Conservation (phyloP, 2,888 invertebrate species). For the Sthenelais limicola region DNA sequence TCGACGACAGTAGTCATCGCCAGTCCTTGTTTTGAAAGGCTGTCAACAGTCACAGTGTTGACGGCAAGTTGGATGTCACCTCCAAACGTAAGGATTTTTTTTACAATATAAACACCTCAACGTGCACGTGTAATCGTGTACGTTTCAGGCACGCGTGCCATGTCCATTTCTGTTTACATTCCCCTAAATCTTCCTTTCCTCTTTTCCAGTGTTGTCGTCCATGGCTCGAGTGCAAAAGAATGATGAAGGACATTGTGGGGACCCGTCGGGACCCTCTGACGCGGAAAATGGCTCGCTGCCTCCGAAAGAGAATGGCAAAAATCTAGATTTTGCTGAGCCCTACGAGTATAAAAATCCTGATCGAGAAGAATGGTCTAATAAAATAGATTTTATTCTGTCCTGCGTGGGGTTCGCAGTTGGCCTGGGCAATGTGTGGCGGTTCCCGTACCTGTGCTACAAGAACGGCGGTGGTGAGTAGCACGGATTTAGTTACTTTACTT, state of each 20-base stretch:
- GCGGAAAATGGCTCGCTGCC: constrained; percentile 44
- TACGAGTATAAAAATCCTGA: constrained; percentile 2
- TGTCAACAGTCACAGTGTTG: constrained; percentile 39
- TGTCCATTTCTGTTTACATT: too few relatives aligned
- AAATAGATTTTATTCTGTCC: constrained; percentile 40
- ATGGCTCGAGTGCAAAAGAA: constrained; percentile 35
- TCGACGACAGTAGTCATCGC: too few relatives aligned
- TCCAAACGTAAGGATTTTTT: constrained; percentile 4
- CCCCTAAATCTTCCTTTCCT: neutral
- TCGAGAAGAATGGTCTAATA: constrained; percentile 39
- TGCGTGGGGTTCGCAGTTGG: constrained; percentile 43
- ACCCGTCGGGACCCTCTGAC: constrained; percentile 43
- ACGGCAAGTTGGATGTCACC: constrained; percentile 35
- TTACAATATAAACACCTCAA: neutral
- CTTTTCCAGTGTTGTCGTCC: constrained; percentile 31
- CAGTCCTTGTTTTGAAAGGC: neutral
- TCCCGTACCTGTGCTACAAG: constrained; percentile 45
- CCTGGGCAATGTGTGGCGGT: constrained; percentile 42
- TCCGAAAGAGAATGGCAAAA: constrained; percentile 43
- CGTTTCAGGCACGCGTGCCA: too few relatives aligned
- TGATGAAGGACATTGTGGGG: constrained; percentile 39
- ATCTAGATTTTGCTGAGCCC: constrained; percentile 26
- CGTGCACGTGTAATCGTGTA: too few relatives aligned
- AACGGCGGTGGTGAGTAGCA: constrained; percentile 40
- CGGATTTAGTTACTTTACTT: too few relatives aligned